Conservation (phyloP, 2,797 vertebrate species). For the Darevskia nairensis region DNA sequence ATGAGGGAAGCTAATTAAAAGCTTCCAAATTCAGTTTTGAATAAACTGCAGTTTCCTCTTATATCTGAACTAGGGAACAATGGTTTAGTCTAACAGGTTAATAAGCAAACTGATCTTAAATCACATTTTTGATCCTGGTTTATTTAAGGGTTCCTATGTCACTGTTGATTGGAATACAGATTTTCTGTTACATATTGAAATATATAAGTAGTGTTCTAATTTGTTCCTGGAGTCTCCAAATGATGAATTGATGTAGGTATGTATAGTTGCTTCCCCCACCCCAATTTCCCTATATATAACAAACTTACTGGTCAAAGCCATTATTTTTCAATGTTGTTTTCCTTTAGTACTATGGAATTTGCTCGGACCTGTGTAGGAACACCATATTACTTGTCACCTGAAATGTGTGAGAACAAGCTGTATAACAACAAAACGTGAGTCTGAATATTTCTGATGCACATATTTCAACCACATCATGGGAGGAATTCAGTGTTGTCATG, state of each 20-base stretch:
- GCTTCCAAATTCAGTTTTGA: not conserved
- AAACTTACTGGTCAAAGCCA: not conserved
- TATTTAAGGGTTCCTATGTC: not conserved
- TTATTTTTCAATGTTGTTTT: constrained; percentile 50
- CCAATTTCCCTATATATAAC: not conserved
- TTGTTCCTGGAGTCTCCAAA: not conserved
- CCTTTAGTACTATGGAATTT: constrained; percentile 86
- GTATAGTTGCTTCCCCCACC: not conserved
- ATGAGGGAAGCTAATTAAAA: not conserved
- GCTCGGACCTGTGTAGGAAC: constrained; percentile 90
- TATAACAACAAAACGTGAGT: constrained; percentile 95
- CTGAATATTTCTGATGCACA: constrained; percentile 2
- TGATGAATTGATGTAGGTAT: not conserved
- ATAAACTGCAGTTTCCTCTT: not conserved
- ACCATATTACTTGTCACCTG: constrained; percentile 92
- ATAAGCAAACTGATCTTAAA: not conserved
- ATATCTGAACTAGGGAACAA: not conserved
- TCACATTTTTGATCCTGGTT: not conserved
- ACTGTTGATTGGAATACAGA: not conserved
- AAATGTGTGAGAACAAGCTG: constrained; percentile 92
- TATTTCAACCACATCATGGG: not conserved
- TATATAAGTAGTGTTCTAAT: not conserved
- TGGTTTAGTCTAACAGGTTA: not conserved
- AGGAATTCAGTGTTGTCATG: no score
- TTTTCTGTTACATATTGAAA: not conserved